Evolutionary conservation across 2,113 vertebrate species (phyloP), one percentile per base, ranked within the genome.

Genomic region (Corydoras sp.): DNA sequence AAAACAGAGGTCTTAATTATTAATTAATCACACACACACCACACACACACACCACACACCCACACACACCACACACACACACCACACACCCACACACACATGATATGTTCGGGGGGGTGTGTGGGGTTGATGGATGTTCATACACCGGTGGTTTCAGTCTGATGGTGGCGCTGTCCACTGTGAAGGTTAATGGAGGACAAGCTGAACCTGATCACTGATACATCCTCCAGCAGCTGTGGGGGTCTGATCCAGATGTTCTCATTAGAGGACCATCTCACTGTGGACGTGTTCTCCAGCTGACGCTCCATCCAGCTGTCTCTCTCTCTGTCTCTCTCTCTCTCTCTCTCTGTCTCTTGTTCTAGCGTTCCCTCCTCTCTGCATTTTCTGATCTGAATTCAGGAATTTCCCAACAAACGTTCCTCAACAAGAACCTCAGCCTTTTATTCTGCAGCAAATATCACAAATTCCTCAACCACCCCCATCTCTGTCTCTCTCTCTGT

Each of bases 381-480:
- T 43, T 59, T 64, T 32, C 18, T 49, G 15, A 63, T 65, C 65
- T 48, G 13, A 62, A 75, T 65, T 53, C 55, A 80, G 61, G 72
- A 77, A 61, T 74, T 69, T 65, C 68, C 72, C 74, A 53, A 65
- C n/a, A 62, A 77, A 66, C n/a, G 69, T 58, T 70, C 65, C 32
- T 77, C 61, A 51, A 24, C 60, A 61, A 64, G 76, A 76, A 76
- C 71, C 62, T 56, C 86, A 78, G 78, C 61, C 84, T 82, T 85
- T 84, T 55, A 51, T 83, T 87, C 83, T 65, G 66, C 13, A 18
- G 30, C 30, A 29, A 67, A 62, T 48, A 59, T 32, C 11, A 64
- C 60, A 64, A 68, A 87, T 80, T 82, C 72, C 74, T 79, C 31
- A 65, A n/a, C 74, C 76, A 77, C 65, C 24, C 58, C 68, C 49